Conservation (phyloP, 1,140 invertebrate genomes). For the Drosophila athabasca region DNA sequence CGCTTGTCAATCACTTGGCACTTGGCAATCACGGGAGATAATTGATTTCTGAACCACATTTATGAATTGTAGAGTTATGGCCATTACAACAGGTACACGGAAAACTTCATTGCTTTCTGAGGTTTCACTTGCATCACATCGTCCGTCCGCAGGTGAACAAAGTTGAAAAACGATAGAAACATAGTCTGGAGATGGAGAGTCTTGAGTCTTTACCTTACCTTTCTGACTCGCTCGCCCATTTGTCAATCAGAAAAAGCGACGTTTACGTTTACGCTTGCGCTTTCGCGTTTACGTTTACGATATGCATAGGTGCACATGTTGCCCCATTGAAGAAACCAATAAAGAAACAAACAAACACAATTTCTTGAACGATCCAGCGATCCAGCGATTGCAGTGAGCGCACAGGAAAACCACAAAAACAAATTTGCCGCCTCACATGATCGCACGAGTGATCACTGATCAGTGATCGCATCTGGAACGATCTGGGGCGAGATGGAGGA, state of each 20-base stretch:
- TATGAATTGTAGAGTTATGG: slow-evolving; percentile 32
- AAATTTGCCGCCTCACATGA: slow-evolving; percentile 84
- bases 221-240: slow-evolving; percentile 44
- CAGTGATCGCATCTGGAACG: slow-evolving; percentile 61
- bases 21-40: slow-evolving; percentile 45
- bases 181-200: neutral
- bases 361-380: slow-evolving; percentile 37
- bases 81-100: slow-evolving; percentile 22
- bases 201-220: neutral
- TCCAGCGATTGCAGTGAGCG: slow-evolving; percentile 25
- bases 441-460: slow-evolving; percentile 58
- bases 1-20: slow-evolving; percentile 61
- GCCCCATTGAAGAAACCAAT: slow-evolving; percentile 64
- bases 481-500: slow-evolving; percentile 10
- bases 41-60: slow-evolving; percentile 74
- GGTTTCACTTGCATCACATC: slow-evolving; percentile 55
- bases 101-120: slow-evolving; percentile 72
- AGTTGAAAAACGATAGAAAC: slow-evolving; percentile 18
- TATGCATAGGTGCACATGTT: slow-evolving; percentile 84
- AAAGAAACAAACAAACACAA: slow-evolving; percentile 66
- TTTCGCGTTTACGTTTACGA: slow-evolving; percentile 55
- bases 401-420: slow-evolving; percentile 83
- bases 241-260: slow-evolving; percentile 72
- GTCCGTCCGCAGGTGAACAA: slow-evolving; percentile 22
- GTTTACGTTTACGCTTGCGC: slow-evolving; percentile 50